Evolutionary conservation across 2,797 vertebrate species (phyloP).

Genomic region (Melanotaenia boesemani): DNA sequence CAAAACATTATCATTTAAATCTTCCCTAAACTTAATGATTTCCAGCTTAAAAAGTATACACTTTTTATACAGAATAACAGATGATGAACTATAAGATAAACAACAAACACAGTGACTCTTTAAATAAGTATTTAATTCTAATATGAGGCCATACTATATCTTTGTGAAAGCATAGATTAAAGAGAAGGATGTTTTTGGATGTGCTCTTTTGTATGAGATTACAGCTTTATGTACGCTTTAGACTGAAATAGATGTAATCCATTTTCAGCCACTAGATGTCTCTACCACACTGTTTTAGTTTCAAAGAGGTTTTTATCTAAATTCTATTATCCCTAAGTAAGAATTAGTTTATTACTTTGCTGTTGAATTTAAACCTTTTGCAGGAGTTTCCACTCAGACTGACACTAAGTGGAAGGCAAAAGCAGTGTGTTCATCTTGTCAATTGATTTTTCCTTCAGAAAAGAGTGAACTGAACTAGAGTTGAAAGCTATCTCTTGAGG

Average conservation of each 20-base stretch:
- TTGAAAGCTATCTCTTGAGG: not conserved
- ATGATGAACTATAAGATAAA: not conserved
- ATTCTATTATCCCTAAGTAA: constrained; percentile 14
- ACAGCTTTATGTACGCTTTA: not conserved
- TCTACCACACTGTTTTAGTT: constrained; percentile 51
- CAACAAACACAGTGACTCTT: not conserved
- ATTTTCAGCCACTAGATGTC: constrained; percentile 77
- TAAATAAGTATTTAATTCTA: not conserved
- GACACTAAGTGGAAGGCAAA: not conserved
- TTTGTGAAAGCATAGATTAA: not conserved
- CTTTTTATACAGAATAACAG: not conserved
- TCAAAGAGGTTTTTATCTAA: not conserved
- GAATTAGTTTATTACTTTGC: not conserved
- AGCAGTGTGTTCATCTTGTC: not conserved
- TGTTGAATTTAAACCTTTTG: not conserved
- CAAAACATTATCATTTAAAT: not conserved
- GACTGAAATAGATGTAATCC: not conserved
- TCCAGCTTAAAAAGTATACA: not conserved
- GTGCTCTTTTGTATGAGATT: not conserved
- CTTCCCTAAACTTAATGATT: not conserved
- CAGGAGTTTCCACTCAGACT: constrained; percentile 7
- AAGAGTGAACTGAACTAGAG: not conserved
- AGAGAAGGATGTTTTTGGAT: not conserved
- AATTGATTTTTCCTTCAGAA: not conserved
- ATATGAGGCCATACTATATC: not conserved